Conservation (phyloP, 2,797 vertebrate genomes). For the Pelobates cultripes region DNA sequence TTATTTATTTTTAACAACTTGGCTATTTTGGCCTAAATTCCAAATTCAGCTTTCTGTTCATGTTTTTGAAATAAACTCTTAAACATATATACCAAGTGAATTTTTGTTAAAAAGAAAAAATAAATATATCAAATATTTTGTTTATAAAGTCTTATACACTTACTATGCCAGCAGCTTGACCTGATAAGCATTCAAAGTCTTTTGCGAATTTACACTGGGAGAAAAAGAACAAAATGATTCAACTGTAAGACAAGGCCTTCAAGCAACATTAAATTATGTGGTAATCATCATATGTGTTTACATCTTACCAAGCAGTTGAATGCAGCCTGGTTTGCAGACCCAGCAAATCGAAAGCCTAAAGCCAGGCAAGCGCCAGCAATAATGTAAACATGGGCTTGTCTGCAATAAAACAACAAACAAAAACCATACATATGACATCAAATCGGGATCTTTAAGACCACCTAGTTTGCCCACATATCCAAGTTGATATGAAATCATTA, state of each 20-base stretch:
- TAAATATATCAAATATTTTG: not conserved
- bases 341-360: slow-evolving; percentile 93
- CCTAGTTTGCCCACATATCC: not conserved
- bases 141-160: slow-evolving; percentile 64
- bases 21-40: no score
- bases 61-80: no score
- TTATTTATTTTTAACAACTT: no score
- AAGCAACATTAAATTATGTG: not conserved
- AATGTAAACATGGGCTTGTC: slow-evolving; percentile 97
- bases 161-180: slow-evolving; percentile 89
- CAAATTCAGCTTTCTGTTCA: no score
- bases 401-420: slow-evolving; percentile 60
- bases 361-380: slow-evolving; percentile 94
- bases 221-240: not conserved
- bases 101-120: not conserved
- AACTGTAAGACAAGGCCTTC: not conserved
- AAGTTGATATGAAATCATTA: no score
- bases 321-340: slow-evolving; percentile 92
- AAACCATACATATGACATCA: not conserved
- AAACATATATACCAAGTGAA: no score
- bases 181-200: slow-evolving; percentile 89
- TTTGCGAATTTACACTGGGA: slow-evolving; percentile 87
- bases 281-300: not conserved
- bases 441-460: not conserved
- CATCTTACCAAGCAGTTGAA: slow-evolving; percentile 90